phyloP scores from a whole-genome alignment of 2,113 vertebrate genomes.

The Anolis sagrei region DNA sequence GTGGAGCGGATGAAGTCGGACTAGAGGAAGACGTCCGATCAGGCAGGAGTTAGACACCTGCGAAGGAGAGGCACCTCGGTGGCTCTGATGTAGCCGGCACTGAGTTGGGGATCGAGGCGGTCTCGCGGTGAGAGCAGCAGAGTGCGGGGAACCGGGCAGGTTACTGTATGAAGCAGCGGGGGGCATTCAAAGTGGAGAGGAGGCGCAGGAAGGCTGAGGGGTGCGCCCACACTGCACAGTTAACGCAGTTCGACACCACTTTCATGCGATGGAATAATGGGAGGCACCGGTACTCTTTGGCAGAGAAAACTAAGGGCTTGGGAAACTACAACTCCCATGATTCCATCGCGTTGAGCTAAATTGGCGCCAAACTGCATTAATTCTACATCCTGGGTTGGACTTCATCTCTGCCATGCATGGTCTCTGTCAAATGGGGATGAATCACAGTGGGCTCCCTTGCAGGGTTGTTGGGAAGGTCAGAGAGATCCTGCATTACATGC shows the following conservation, averaged over 20 bases:
- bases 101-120: not conserved
- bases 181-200: too few species aligned
- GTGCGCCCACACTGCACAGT: too few species aligned
- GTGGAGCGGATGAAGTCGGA: too few species aligned
- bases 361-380: too few species aligned
- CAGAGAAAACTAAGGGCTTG: too few species aligned
- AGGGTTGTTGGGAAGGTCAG: not conserved
- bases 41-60: not conserved
- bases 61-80: not conserved
- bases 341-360: too few species aligned
- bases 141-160: not conserved
- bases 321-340: too few species aligned
- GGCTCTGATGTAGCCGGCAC: not conserved
- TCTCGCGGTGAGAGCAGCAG: not conserved
- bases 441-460: not conserved
- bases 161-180: not conserved
- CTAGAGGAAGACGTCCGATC: not conserved
- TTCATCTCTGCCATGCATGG: not conserved
- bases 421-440: not conserved
- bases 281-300: too few species aligned
- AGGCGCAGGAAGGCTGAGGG: too few species aligned
- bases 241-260: too few species aligned
- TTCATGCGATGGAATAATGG: too few species aligned
- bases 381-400: too few species aligned
- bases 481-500: not conserved